Conservation (phyloP, 2,888 invertebrate species). For the Pseudococcus jackbeardsleyi region DNA sequence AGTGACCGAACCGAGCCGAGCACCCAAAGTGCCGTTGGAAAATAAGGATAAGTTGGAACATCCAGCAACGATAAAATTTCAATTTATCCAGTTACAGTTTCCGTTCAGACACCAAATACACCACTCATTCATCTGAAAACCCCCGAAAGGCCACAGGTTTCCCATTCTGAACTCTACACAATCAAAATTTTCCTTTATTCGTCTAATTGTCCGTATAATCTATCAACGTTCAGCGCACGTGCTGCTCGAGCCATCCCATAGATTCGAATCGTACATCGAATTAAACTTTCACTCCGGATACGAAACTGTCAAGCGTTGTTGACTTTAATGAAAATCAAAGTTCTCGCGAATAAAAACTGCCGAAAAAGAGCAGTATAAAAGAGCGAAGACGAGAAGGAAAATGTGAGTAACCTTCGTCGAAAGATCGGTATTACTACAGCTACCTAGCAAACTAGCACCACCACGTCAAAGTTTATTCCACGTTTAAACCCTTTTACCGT, state of each 20-base stretch:
- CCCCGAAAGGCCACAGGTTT: too few species aligned
- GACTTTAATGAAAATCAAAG: constrained; percentile 45
- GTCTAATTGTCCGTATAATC: not conserved
- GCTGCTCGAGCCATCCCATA: not conserved
- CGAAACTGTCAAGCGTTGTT: not conserved
- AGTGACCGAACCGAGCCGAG: too few species aligned
- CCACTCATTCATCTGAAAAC: too few species aligned
- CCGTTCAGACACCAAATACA: too few species aligned
- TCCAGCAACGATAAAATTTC: too few species aligned
- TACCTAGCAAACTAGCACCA: not conserved
- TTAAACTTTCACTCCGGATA: not conserved
- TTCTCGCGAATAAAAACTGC: not conserved
- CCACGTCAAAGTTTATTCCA: constrained; percentile 35
- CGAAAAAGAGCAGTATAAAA: too few species aligned
- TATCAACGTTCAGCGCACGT: not conserved
- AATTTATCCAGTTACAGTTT: too few species aligned
- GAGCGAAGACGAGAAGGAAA: not conserved
- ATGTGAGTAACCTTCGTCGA: not conserved
- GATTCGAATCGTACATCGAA: not conserved
- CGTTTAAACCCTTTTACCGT: constrained; percentile 39
- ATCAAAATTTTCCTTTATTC: too few species aligned
- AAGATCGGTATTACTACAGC: not conserved
- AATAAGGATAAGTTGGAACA: too few species aligned
- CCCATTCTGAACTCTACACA: too few species aligned
- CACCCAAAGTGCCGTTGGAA: too few species aligned